These are phyloP conservation scores for Gonatopus flavifemur DNA, from an alignment of 1,140 invertebrate species.

Conservation along the genomic window DNA sequence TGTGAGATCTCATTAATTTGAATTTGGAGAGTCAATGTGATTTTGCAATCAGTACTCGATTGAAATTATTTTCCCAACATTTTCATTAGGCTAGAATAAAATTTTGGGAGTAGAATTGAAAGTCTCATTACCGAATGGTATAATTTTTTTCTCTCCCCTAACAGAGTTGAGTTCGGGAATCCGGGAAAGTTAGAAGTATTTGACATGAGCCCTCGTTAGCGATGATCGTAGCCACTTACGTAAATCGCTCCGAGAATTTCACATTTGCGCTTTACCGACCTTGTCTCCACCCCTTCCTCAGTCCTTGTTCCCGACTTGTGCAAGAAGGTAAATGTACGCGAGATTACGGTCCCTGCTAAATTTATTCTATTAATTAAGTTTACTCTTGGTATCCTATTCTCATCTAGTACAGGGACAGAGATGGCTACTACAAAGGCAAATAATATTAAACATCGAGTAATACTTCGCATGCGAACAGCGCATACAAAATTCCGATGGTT, in stretches of 20 bases:
- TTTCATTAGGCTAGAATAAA: too few relatives aligned
- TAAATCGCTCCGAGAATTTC: slow-evolving; percentile 35
- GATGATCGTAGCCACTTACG: slow-evolving; percentile 41
- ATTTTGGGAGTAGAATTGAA: too few relatives aligned
- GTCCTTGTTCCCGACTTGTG: background rate
- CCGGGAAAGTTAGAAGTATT: slow-evolving; percentile 20
- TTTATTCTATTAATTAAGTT: slow-evolving; percentile 44
- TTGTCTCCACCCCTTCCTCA: background rate
- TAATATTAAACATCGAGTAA: too few relatives aligned
- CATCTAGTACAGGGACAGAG: slow-evolving; percentile 20
- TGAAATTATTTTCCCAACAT: too few relatives aligned
- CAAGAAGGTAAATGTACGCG: slow-evolving; percentile 32
- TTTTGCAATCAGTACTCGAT: too few relatives aligned
- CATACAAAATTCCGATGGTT: too few relatives aligned
- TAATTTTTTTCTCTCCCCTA: background rate
- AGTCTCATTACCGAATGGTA: too few relatives aligned
- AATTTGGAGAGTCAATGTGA: too few relatives aligned
- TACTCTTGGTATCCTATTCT: slow-evolving; percentile 10
- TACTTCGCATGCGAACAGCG: too few relatives aligned
- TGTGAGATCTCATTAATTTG: too few relatives aligned
- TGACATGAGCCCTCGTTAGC: slow-evolving; percentile 38
- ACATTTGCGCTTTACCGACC: slow-evolving; percentile 21
- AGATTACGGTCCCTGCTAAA: slow-evolving; percentile 28
- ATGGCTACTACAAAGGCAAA: slow-evolving; percentile 22
- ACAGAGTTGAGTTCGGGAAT: too few relatives aligned